Conservation (phyloP, 2,888 invertebrate species). For the Electrophaes corylata region DNA sequence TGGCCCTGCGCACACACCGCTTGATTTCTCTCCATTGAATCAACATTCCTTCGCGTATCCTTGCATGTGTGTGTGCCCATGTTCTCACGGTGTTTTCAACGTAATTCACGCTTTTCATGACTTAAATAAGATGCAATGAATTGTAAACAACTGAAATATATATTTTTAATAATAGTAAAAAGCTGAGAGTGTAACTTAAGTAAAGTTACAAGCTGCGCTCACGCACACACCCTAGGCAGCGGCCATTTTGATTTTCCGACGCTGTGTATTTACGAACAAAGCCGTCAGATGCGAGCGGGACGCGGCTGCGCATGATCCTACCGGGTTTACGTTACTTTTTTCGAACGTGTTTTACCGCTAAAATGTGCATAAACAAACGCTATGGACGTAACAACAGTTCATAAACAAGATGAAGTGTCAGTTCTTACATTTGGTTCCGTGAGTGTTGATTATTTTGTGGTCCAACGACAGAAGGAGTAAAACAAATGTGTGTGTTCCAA, state of each 20-base stretch:
- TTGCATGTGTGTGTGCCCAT: slow-evolving; percentile 70
- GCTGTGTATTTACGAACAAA: slow-evolving; percentile 83
- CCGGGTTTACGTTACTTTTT: slow-evolving; percentile 66
- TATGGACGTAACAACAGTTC: slow-evolving; percentile 74
- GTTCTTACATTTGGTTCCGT: slow-evolving; percentile 82
- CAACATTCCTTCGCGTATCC: slow-evolving; percentile 82
- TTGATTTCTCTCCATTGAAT: slow-evolving; percentile 83
- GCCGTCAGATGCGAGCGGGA: slow-evolving; percentile 84
- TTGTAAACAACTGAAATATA: slow-evolving; percentile 40
- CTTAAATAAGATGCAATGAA: slow-evolving; percentile 54
- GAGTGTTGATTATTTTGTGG: slow-evolving; percentile 78
- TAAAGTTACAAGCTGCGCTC: slow-evolving; percentile 62
- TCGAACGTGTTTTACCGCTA: slow-evolving; percentile 81
- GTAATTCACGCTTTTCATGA: slow-evolving; percentile 51
- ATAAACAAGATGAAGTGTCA: slow-evolving; percentile 84
- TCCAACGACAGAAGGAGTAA: slow-evolving; percentile 77
- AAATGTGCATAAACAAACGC: slow-evolving; percentile 73
- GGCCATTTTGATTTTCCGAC: slow-evolving; percentile 84
- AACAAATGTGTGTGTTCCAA: slow-evolving; percentile 84
- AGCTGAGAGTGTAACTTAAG: slow-evolving; percentile 48
- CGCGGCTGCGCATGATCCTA: slow-evolving; percentile 82
- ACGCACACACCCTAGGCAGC: slow-evolving; percentile 71
- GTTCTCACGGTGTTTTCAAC: slow-evolving; percentile 69
- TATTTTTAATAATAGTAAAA: slow-evolving; percentile 29
- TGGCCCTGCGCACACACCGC: slow-evolving; percentile 70